Percentiles rank a stretch among this genome's conserved stretches.
Conservation (phyloP, 1,140 invertebrate species). For the Drusus annulatus region DNA sequence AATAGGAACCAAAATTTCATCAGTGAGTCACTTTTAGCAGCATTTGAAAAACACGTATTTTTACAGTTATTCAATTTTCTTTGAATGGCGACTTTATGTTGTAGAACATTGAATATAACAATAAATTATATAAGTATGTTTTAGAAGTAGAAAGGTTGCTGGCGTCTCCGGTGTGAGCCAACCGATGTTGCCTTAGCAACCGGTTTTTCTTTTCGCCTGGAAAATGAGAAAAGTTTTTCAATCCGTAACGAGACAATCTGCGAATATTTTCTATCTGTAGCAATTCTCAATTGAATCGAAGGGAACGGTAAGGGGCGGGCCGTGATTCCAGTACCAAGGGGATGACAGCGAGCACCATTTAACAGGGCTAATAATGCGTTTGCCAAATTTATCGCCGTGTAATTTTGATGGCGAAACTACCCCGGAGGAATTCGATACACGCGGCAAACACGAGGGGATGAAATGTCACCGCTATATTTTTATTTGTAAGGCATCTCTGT, state of each 20-base stretch:
- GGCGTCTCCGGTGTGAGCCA: no score
- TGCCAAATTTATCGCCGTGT: constrained; percentile 40
- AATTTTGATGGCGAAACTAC: constrained; percentile 17
- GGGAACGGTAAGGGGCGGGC: not conserved
- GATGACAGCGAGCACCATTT: constrained; percentile 15
- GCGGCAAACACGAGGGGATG: constrained; percentile 2
- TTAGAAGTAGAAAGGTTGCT: no score
- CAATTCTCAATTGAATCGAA: not conserved
- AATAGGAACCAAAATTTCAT: no score
- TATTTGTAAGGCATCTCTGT: constrained; percentile 29
- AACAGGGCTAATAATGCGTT: constrained; percentile 36
- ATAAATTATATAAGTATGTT: no score
- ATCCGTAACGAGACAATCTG: not conserved
- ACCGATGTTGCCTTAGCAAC: no score
- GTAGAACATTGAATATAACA: no score
- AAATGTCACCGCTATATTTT: constrained; percentile 21
- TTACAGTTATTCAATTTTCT: no score
- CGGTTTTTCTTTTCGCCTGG: not conserved
- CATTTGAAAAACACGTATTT: no score
- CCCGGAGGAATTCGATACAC: constrained; percentile 26
- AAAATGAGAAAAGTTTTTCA: constrained; percentile 13
- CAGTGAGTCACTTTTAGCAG: no score
- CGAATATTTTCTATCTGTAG: not conserved
- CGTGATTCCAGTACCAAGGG: constrained; percentile 27
- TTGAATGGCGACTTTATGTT: no score